These are phyloP conservation scores for Cephalopterus ornatus DNA, from an alignment of 2,113 vertebrate species.

Conservation along the genomic window DNA sequence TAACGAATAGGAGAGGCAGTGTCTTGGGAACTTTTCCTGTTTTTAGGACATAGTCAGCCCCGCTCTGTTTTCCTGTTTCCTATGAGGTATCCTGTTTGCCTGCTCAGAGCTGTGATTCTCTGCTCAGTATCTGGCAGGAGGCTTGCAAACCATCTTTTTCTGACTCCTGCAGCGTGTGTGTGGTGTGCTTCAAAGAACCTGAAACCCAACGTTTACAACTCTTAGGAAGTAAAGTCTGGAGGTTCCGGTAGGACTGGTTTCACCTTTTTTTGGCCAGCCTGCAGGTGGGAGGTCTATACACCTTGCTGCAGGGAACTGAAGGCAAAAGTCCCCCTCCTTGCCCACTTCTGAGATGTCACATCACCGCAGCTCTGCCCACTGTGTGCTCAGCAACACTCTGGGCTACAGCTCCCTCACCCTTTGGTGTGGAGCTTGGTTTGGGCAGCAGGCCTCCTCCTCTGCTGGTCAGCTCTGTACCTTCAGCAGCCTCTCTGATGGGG, in stretches of 20 bases:
- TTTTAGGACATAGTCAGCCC: background rate
- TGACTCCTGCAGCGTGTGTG: rapidly evolving
- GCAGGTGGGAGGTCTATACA: background rate
- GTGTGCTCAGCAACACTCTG: background rate
- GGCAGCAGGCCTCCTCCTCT: background rate
- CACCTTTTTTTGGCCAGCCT: rapidly evolving
- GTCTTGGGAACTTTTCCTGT: conserved; percentile 29
- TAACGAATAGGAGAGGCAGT: background rate
- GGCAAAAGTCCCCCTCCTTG: background rate
- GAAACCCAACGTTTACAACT: background rate
- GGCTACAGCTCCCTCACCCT: background rate
- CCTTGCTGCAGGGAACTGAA: background rate
- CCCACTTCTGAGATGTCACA: background rate
- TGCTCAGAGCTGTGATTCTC: background rate
- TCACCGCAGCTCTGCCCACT: background rate
- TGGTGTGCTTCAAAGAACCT: background rate
- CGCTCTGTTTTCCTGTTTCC: conserved; percentile 46
- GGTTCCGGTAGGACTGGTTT: background rate
- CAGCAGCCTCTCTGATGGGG: background rate
- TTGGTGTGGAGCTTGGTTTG: background rate
- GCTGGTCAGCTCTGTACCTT: background rate
- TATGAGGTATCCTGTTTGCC: conserved; percentile 60
- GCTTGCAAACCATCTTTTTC: background rate
- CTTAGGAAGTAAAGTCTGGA: background rate
- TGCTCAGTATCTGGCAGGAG: background rate